Evolutionary conservation across 2,113 vertebrate genomes (phyloP).

Genomic region (Plecturocebus donacophilus): DNA sequence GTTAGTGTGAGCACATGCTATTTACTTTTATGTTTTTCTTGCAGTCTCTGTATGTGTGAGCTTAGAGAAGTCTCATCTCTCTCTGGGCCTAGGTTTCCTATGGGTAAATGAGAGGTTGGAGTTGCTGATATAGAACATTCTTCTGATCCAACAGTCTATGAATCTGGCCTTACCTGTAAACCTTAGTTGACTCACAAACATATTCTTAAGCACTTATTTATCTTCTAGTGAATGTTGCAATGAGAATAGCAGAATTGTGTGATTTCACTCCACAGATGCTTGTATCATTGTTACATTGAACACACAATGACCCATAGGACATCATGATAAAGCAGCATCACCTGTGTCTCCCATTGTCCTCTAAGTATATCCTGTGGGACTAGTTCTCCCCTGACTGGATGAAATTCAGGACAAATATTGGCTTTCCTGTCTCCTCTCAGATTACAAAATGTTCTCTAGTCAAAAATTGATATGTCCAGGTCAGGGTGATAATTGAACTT

Average conservation of each 20-base stretch:
- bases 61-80: not conserved
- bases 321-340: not conserved
- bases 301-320: not conserved
- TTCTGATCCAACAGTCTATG: not conserved
- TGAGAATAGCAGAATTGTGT: not conserved
- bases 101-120: not conserved
- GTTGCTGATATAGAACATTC: not conserved
- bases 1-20: not conserved
- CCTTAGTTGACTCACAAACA: not conserved
- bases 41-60: not conserved
- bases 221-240: not conserved
- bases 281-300: not conserved
- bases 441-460: not conserved
- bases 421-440: slow-evolving; percentile 2
- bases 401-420: not conserved
- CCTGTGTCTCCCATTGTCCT: not conserved
- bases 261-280: not conserved
- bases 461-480: not conserved
- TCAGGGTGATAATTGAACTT: not conserved
- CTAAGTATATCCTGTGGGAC: not conserved
- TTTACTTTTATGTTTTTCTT: not conserved
- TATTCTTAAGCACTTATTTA: not conserved
- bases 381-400: not conserved
- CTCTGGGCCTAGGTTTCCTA: not conserved
- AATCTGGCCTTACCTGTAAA: not conserved